These are phyloP conservation scores for Meloidogyne chitwoodi DNA, from an alignment of 1,140 invertebrate species.

Conservation along the genomic window DNA sequence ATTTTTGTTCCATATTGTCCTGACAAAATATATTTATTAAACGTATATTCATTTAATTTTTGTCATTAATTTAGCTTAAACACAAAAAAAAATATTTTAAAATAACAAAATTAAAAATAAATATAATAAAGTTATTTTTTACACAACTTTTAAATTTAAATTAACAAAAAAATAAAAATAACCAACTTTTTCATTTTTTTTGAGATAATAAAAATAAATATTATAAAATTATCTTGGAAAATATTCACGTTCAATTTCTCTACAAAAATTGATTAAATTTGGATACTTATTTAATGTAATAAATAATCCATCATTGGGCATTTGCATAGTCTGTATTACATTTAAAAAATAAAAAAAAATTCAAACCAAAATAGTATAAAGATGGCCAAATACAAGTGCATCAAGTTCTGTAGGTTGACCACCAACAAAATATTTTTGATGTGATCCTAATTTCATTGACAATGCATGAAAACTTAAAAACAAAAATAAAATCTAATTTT, in stretches of 20 bases:
- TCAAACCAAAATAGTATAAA: conserved; percentile 85
- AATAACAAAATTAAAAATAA: too few relatives aligned
- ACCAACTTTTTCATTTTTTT: background rate
- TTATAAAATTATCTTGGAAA: background rate
- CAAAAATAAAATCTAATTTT: conserved; percentile 2
- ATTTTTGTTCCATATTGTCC: too few relatives aligned
- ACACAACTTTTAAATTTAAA: too few relatives aligned
- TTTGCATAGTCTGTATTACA: conserved; percentile 52
- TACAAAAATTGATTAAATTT: conserved; percentile 72
- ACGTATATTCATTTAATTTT: too few relatives aligned
- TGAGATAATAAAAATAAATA: background rate
- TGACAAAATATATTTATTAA: too few relatives aligned
- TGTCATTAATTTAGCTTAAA: too few relatives aligned
- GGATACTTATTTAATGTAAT: conserved; percentile 71
- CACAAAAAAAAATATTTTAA: too few relatives aligned
- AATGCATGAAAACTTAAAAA: conserved; percentile 44
- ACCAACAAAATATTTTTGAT: conserved; percentile 35
- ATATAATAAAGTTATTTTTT: too few relatives aligned
- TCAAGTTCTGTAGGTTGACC: conserved; percentile 77
- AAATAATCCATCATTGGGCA: conserved; percentile 73
- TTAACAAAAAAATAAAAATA: background rate
- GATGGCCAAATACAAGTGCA: conserved; percentile 89
- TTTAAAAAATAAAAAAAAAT: background rate
- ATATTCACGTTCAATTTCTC: conserved; percentile 70
- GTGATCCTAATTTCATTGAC: conserved; percentile 42